Evolutionary conservation across 2,113 vertebrate species (phyloP).

Genomic region (Leptodactylus fuscus): DNA sequence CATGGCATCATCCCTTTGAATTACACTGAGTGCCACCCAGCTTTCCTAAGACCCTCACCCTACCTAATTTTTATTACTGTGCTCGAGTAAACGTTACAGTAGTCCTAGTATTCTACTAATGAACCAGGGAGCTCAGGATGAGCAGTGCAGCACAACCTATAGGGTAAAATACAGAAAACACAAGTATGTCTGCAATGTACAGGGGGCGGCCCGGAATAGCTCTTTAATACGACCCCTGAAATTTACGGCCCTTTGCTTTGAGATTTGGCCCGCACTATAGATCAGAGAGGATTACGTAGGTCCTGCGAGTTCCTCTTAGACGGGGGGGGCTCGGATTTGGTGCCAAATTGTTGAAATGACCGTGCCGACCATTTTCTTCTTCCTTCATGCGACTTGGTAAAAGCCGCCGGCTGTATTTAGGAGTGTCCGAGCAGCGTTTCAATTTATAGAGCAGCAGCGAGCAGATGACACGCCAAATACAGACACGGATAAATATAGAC

Average conservation of each 20-base stretch:
- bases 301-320: conserved; percentile 39
- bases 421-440: conserved; percentile 42
- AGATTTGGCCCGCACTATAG: neutral
- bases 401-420: conserved; percentile 49
- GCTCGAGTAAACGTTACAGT: neutral
- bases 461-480: conserved; percentile 59
- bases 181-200: neutral
- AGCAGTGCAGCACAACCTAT: neutral
- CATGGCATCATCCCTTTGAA: too few species aligned
- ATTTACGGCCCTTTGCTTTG: neutral
- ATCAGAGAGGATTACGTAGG: conserved; percentile 19
- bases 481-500: conserved; percentile 59
- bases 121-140: neutral
- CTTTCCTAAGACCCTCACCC: neutral
- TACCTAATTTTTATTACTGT: neutral
- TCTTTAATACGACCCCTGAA: too few species aligned
- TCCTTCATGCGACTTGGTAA: conserved; percentile 34
- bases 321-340: neutral
- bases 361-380: conserved; percentile 25
- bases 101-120: neutral
- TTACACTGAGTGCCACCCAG: neutral
- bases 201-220: neutral
- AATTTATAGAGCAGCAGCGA: conserved; percentile 54
- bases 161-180: neutral
- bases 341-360: conserved; percentile 35